Percentiles rank a stretch among this genome's conserved stretches.
phyloP scores from a whole-genome alignment of 2,113 vertebrate genomes.

The Hydrochoerus hydrochaeris region DNA sequence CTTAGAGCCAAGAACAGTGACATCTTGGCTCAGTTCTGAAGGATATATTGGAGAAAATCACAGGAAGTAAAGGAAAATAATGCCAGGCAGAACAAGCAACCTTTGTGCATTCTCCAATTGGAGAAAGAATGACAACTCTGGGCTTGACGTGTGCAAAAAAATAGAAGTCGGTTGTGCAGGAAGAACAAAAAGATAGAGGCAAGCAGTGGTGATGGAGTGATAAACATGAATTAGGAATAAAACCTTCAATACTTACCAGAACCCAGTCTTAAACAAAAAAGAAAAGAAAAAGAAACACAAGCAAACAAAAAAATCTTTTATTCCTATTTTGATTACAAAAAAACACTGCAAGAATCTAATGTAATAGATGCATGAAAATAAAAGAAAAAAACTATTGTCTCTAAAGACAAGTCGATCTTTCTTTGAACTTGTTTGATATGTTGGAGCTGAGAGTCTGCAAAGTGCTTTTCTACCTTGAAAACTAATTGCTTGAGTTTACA shows the following conservation, averaged over 20 bases:
- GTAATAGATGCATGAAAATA: not conserved
- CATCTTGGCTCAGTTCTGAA: not conserved
- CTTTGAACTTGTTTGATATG: not conserved
- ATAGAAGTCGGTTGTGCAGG: not conserved
- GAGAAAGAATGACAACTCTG: not conserved
- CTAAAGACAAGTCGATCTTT: not conserved
- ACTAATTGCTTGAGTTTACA: not conserved
- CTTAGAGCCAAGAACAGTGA: not conserved
- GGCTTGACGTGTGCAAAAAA: not conserved
- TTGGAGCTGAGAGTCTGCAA: not conserved
- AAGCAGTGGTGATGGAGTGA: not conserved
- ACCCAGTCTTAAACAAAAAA: not conserved
- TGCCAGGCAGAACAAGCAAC: not conserved
- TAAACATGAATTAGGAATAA: not conserved
- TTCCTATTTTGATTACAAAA: not conserved
- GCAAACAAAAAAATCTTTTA: no score
- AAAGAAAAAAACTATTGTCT: not conserved
- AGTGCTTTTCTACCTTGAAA: not conserved
- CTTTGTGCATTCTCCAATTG: accelerated
- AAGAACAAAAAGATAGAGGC: not conserved
- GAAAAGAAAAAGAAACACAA: not conserved
- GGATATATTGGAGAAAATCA: not conserved
- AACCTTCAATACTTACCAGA: not conserved
- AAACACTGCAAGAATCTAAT: not conserved
- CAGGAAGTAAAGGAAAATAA: not conserved